These are phyloP conservation scores for Aphidoletes aphidimyza DNA, from an alignment of 2,888 invertebrate genomes.

Conservation along the genomic window DNA sequence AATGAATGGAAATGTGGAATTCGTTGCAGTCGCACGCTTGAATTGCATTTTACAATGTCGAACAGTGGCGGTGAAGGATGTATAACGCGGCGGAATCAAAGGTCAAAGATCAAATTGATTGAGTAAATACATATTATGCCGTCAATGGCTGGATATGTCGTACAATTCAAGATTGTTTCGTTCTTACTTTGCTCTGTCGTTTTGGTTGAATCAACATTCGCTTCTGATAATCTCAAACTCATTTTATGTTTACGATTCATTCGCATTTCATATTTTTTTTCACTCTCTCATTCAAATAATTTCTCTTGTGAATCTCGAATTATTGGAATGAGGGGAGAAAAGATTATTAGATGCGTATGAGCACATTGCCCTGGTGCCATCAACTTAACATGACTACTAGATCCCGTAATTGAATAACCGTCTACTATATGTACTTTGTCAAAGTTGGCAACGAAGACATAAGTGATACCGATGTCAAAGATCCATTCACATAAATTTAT, in stretches of 20 bases:
- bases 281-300: no score
- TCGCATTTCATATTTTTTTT: no score
- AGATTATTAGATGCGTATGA: neutral
- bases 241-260: no score
- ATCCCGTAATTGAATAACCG: conserved; percentile 9
- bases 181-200: no score
- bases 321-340: neutral
- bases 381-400: neutral
- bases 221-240: no score
- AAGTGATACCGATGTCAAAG: conserved; percentile 1
- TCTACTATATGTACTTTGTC: conserved; percentile 3
- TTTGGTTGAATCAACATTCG: neutral
- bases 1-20: neutral
- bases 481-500: conserved; percentile 38
- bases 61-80: neutral
- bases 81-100: neutral
- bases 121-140: neutral
- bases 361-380: neutral
- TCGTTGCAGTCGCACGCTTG: neutral
- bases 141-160: no score
- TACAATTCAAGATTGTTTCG: no score
- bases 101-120: conserved; percentile 25
- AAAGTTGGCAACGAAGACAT: neutral
- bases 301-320: neutral
- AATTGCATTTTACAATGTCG: neutral